phyloP scores from a whole-genome alignment of 2,113 vertebrate genomes.

The Diadophis punctatus region DNA sequence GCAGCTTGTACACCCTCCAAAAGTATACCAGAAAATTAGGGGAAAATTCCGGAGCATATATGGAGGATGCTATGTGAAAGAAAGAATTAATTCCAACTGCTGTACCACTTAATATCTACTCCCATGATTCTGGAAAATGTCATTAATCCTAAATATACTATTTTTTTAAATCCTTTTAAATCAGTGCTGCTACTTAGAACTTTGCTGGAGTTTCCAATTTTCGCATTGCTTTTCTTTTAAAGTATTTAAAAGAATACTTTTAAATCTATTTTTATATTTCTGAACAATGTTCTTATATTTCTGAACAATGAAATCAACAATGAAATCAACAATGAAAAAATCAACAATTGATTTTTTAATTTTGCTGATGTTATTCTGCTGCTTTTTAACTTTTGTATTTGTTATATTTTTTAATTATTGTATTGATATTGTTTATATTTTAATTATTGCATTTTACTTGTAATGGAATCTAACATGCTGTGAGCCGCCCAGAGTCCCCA shows the following conservation, averaged over 20 bases:
- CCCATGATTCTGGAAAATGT: not conserved
- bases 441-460: too few species aligned
- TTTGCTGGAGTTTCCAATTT: not conserved
- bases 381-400: too few species aligned
- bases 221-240: not conserved
- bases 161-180: not conserved
- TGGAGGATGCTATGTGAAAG: not conserved
- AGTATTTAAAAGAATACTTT: not conserved
- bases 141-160: not conserved
- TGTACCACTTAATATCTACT: not conserved
- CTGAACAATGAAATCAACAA: too few species aligned
- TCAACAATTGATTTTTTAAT: not conserved
- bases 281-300: too few species aligned
- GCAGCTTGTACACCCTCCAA: not conserved
- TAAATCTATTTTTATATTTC: not conserved
- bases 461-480: too few species aligned
- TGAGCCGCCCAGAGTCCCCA: too few species aligned
- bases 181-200: not conserved
- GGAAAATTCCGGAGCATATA: not conserved
- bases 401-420: too few species aligned
- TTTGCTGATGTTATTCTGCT: not conserved
- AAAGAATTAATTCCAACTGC: not conserved
- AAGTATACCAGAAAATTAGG: not conserved
- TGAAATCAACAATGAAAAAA: too few species aligned
- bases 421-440: too few species aligned